Evolutionary conservation across 2,113 vertebrate species (phyloP).

Genomic region (Paraplagusia blochii): DNA sequence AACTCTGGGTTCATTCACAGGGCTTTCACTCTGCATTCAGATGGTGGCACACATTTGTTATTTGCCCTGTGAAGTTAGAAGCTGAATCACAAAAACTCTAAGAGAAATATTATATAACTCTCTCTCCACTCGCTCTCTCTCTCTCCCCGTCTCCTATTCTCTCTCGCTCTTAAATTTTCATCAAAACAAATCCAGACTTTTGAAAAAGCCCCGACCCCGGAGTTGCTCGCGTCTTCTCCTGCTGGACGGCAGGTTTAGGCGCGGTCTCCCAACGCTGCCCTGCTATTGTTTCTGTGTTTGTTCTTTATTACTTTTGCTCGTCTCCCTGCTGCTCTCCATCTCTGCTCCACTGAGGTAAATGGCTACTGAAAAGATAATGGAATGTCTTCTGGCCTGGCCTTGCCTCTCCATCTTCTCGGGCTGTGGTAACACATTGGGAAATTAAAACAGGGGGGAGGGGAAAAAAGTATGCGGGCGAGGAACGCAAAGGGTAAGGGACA

Average conservation of each 20-base stretch:
- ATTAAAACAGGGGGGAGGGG: slow-evolving; percentile 63
- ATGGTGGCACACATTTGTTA: too few species aligned
- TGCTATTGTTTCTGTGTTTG: slow-evolving; percentile 45
- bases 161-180: neutral
- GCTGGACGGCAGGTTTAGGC: slow-evolving; percentile 32
- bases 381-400: slow-evolving; percentile 66
- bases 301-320: slow-evolving; percentile 46
- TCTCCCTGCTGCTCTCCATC: slow-evolving; percentile 39
- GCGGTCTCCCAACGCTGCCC: slow-evolving; percentile 31
- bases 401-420: slow-evolving; percentile 67
- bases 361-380: slow-evolving; percentile 78
- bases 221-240: slow-evolving; percentile 23
- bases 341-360: slow-evolving; percentile 68
- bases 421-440: slow-evolving; percentile 59
- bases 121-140: neutral
- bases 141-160: slow-evolving; percentile 1
- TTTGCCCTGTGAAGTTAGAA: too few species aligned
- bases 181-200: slow-evolving; percentile 28
- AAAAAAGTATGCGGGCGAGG: neutral
- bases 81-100: too few species aligned
- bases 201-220: slow-evolving; percentile 1
- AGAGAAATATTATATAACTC: too few species aligned
- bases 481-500: slow-evolving; percentile 5
- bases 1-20: too few species aligned
- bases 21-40: too few species aligned